Evolutionary conservation across 2,113 vertebrate genomes (phyloP), one percentile per base, ranked within the genome.

Genomic region (Tragelaphus buxtoni): DNA sequence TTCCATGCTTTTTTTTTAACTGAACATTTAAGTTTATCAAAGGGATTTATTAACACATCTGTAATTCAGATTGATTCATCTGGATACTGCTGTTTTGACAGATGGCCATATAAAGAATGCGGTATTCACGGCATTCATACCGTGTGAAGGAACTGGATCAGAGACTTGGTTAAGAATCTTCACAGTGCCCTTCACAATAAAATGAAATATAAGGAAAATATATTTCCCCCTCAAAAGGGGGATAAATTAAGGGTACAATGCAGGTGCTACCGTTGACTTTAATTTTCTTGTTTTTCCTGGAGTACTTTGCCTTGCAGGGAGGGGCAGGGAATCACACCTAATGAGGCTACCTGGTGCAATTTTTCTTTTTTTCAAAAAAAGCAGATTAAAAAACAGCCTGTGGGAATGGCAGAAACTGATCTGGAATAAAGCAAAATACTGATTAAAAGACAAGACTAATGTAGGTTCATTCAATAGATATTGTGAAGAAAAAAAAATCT

Each of bases 11-110:
- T 97, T 97, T 98, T 98, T 98, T 98, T 98, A 98, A 98, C 98
- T 98, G 98, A 98, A 98, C 88, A 96, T 93, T 95, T 97, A 98
- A 98, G 96, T 94, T 96, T 96, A 98, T 98, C 98, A 98, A 97
- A 98, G 96, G 97, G 97, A 97, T 97, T 98, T 97, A 98, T 98
- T 95, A 98, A 98, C 98, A 98, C 97, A 98, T 98, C 97, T 99
- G 95, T 96, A 98, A 98, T 98, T 98, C 96, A 97, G 97, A 98
- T 91, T 90, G 98, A 98, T 98, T 98, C 97, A 94, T 97, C 97
- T 95, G 98, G 97, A 98, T 97, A 97, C 92, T 98, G 98, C 91
- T 97, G 97, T 98, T 98, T 98, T 98, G 98, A 98, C 98, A 98
- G 97, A 98, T 96, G 97, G 98, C 97, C 95, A 84, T 95, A 96